These are phyloP conservation scores for Apodemus speciosus DNA, from an alignment of 2,113 vertebrate genomes.

Conservation along the genomic window DNA sequence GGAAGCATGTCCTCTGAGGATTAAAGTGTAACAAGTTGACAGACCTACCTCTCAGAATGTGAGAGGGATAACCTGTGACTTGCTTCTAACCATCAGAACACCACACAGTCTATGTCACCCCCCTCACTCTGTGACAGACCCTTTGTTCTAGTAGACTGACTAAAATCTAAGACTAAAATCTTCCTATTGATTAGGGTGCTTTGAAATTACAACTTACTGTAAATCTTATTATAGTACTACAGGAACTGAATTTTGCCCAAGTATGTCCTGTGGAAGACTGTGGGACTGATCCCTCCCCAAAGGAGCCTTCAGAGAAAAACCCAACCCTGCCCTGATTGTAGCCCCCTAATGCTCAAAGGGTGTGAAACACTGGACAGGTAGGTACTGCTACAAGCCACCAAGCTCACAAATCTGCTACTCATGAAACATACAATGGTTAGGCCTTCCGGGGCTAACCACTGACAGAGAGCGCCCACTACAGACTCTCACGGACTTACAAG, in stretches of 20 bases:
- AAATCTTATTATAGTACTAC: neutral
- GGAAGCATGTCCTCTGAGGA: neutral
- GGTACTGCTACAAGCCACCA: neutral
- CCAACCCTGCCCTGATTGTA: neutral
- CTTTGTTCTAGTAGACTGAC: neutral
- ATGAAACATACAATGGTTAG: neutral
- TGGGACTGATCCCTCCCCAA: neutral
- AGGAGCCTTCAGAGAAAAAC: neutral
- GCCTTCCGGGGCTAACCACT: neutral
- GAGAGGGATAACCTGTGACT: neutral
- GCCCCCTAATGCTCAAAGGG: neutral
- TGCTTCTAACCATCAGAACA: neutral
- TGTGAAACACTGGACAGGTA: neutral
- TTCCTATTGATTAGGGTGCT: neutral
- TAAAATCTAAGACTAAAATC: too few species aligned
- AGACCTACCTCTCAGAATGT: neutral
- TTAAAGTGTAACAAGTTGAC: neutral
- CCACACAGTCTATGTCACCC: neutral
- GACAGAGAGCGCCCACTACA: too few species aligned
- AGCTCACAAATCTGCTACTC: neutral
- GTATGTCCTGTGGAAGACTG: neutral
- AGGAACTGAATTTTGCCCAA: neutral
- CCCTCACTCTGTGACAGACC: neutral
- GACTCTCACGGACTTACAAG: neutral
- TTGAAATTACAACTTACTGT: constrained; percentile 4